Evolutionary conservation across 2,797 vertebrate species (phyloP).

Genomic region (Poliocrania exsul): DNA sequence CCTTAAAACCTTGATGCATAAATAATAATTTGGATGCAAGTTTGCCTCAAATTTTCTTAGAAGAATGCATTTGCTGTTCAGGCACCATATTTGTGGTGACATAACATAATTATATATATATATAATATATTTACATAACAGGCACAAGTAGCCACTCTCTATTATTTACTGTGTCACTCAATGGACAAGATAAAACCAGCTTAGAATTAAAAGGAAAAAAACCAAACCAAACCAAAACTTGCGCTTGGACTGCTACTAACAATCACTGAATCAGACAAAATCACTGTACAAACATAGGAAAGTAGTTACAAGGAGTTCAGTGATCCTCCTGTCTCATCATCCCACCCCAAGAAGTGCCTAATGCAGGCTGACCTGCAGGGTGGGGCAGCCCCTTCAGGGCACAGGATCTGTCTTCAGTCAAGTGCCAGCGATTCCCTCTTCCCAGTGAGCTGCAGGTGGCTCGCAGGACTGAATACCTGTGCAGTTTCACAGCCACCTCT

Average conservation of each 20-base stretch:
- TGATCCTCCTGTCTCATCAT: not conserved
- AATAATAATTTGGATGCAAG: constrained; percentile 28
- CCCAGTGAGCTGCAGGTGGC: not conserved
- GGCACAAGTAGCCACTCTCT: constrained; percentile 26
- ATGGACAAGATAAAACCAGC: constrained; percentile 40
- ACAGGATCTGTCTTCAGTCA: not conserved
- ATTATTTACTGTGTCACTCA: constrained; percentile 31
- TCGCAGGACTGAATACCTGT: rapidly evolving
- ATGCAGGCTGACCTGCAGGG: not conserved
- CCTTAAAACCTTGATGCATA: constrained; percentile 2
- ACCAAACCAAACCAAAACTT: not conserved
- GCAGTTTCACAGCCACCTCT: not conserved
- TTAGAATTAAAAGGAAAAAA: not conserved
- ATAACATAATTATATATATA: constrained; percentile 30
- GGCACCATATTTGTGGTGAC: constrained; percentile 48
- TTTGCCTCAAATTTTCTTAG: constrained; percentile 16
- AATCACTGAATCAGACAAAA: constrained; percentile 10
- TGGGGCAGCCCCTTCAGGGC: not conserved
- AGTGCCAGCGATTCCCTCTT: rapidly evolving
- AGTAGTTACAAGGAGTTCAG: not conserved
- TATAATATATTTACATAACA: constrained; percentile 57
- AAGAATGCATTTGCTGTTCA: constrained; percentile 45
- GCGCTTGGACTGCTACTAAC: not conserved
- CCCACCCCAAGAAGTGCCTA: not conserved
- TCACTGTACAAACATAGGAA: not conserved